Base-by-base conservation (phyloP, 2,113 vertebrate genomes). In the Amia ocellicauda region DNA sequence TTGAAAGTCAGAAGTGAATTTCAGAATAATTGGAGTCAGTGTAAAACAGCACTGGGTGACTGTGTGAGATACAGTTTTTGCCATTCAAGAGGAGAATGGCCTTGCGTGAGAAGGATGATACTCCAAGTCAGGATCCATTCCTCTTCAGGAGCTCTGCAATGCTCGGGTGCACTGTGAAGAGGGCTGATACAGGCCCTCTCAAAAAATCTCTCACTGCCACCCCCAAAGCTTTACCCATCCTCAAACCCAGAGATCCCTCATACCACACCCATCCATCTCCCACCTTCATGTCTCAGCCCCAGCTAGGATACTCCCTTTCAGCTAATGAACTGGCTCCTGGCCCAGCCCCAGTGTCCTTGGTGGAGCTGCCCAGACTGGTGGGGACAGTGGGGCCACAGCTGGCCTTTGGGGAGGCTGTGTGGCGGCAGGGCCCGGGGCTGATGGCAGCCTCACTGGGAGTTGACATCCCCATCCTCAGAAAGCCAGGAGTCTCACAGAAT, bases 361-460 rank as follows among this genome's bases (percentile, higher is more conserved):
- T 72, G 63, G 66, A 78, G 3, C 77, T 80, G 11, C 75, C 85
- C 42, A 69, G 23, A 60, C 54, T 81, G 3, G 45, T 72, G 3
- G 66, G 73, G 14, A 49, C 70, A 13, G 63, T 72, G 9, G 73
- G 69, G 28, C 5, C 58, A 7, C 11, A 58, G n/a, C 69, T 29
- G 63, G 66, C 75, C 17, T 17, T 20, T 4, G 26, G 11, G 3
- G 62, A 80, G 3, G 56, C 64, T 36, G 27, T 78, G 57, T 73
- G 80, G 82, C 67, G 3, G 10, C 64, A 82, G 41, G 76, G 69
- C 62, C 69, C 74, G 42, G 23, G 28, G 56, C 45, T 71, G 9
- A 69, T 76, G 67, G 45, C 74, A 17, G 67, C 78, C 7, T 60
- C 65, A 22, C 57, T 78, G 14, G 68, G 56, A 31, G 51, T 72